A percentile compares a stretch with the other conserved stretches of the same genome.
phyloP scores from a whole-genome alignment of 2,888 invertebrate genomes.

The Hirtodrosophila duncani region DNA sequence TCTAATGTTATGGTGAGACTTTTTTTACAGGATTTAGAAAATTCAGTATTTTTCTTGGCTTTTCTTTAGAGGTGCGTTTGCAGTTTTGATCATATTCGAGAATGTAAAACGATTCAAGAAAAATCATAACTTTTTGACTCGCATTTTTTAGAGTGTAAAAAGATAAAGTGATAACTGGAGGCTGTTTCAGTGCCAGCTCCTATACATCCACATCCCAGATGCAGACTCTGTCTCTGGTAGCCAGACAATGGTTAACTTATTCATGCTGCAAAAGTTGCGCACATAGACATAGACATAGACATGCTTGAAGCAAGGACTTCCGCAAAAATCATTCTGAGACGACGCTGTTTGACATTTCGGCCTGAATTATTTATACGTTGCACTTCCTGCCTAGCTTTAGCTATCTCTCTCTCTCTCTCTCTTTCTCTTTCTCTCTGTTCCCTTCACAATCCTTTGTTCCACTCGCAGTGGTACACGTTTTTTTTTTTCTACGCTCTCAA shows the following conservation, averaged over 20 bases:
- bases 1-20: too few relatives aligned
- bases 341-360: conserved; percentile 70
- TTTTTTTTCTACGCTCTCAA: conserved; percentile 8
- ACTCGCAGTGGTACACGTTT: background rate
- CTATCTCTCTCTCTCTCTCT: conserved; percentile 1
- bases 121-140: too few relatives aligned
- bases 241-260: conserved; percentile 69
- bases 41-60: too few relatives aligned
- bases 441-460: background rate
- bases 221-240: background rate
- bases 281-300: conserved; percentile 21
- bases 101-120: too few relatives aligned
- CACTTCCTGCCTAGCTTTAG: conserved; percentile 44
- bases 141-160: too few relatives aligned
- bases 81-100: too few relatives aligned
- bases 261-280: conserved; percentile 64
- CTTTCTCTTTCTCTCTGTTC: background rate
- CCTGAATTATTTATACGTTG: conserved; percentile 68
- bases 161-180: too few relatives aligned
- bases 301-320: conserved; percentile 48
- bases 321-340: conserved; percentile 72
- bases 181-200: too few relatives aligned
- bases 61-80: too few relatives aligned
- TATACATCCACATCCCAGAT: too few relatives aligned
- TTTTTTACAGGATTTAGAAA: too few relatives aligned